phyloP scores from a whole-genome alignment of 2,797 vertebrate species.

The Tangara arthus region DNA sequence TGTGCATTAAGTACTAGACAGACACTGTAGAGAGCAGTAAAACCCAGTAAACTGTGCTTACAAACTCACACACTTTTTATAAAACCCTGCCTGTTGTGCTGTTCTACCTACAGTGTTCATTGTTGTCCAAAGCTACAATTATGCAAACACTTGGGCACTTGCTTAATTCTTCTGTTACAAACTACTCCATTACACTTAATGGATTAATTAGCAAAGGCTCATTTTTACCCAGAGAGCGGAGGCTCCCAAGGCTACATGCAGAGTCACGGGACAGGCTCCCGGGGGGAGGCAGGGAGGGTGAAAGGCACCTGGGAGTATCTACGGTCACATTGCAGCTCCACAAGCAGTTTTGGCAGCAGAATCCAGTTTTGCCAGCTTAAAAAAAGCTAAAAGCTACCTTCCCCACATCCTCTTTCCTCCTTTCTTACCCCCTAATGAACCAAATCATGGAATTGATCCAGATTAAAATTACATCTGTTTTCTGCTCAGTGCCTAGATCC shows the following conservation, averaged over 20 bases:
- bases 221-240: neutral
- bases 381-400: neutral
- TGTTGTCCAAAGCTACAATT: constrained; percentile 12
- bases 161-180: constrained; percentile 34
- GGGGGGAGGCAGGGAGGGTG: neutral
- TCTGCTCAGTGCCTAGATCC: neutral
- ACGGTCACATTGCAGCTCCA: neutral
- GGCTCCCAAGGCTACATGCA: neutral
- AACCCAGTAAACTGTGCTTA: neutral
- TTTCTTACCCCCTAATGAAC: neutral
- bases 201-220: constrained; percentile 4
- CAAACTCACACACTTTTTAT: neutral
- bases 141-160: neutral
- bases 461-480: constrained; percentile 27
- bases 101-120: neutral
- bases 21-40: neutral
- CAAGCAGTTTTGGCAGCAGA: neutral
- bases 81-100: neutral
- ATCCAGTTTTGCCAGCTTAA: neutral
- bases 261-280: neutral
- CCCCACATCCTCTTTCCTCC: neutral
- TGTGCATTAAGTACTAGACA: neutral
- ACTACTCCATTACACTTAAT: constrained; percentile 2
- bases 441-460: neutral
- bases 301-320: neutral